phyloP scores from a whole-genome alignment of 2,888 invertebrate genomes.

The Bembecia ichneumoniformis region DNA sequence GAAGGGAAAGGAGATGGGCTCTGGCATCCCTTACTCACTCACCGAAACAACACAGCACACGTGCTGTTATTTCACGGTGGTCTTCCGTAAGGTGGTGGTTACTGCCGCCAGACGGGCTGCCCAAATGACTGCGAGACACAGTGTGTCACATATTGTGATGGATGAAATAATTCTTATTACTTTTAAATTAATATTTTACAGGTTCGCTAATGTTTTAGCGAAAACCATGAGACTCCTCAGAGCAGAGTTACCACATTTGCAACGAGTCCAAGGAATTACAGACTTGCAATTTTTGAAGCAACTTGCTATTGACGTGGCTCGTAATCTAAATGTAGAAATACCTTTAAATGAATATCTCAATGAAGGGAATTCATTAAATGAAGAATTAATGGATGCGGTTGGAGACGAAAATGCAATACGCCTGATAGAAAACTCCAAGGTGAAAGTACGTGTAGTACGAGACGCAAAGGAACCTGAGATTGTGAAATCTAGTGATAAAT shows the following conservation, averaged over 20 bases:
- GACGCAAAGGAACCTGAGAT: constrained; percentile 7
- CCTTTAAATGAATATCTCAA: constrained; percentile 29
- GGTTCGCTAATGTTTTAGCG: constrained; percentile 38
- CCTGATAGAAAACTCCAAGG: constrained; percentile 25
- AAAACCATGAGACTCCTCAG: constrained; percentile 35
- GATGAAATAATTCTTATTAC: too few relatives aligned
- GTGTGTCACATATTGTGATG: too few relatives aligned
- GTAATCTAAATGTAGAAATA: constrained; percentile 29
- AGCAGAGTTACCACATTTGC: constrained; percentile 44
- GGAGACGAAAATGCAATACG: constrained; percentile 14
- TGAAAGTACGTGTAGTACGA: constrained; percentile 40
- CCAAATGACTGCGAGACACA: too few relatives aligned
- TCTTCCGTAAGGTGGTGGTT: too few relatives aligned
- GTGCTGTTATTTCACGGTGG: too few relatives aligned
- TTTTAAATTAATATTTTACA: constrained; percentile 17
- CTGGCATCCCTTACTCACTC: too few relatives aligned
- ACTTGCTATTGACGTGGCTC: constrained; percentile 31
- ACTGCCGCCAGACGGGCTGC: too few relatives aligned
- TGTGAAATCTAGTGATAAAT: constrained; percentile 18
- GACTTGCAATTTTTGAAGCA: constrained; percentile 32
- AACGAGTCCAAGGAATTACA: constrained; percentile 42
- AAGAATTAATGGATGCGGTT: constrained; percentile 18
- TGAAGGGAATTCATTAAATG: constrained; percentile 13
- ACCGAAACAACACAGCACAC: too few relatives aligned
- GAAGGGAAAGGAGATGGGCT: too few relatives aligned